Base-by-base conservation (phyloP, 2,888 invertebrate species). In the Andrena haemorrhoa region DNA sequence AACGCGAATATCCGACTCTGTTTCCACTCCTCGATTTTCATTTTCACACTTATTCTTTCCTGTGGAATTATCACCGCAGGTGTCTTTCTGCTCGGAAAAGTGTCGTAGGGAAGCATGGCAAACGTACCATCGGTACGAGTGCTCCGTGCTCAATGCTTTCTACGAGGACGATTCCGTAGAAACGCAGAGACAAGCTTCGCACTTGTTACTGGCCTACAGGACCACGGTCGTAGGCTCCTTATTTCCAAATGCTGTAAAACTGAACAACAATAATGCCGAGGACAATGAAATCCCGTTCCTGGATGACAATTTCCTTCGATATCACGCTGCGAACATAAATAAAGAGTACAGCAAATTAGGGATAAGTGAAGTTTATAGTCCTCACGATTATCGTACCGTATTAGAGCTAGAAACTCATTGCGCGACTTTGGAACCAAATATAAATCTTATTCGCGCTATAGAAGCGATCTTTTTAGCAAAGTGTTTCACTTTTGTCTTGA, bases 381-480 rank as follows among this genome's bases (percentile, higher is more conserved):
- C 92, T 20, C 75, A 86, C n/a, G 90, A 93, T 84, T 94, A 94
- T 73, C 89, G 86, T 20, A 92, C 93, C 4, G 92, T 94, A 41
- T 92, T 91, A 81, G 89, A 90, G 12, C 92, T 94, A 83, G 89
- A 93, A 82, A 93, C 93, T 16, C 93, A 94, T 70, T 91, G 93
- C 20, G 56, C 86, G 2, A 79, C 91, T 12, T 79, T 92, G 6
- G 90, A 92, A 31, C 85, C 89, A 16, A 92, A 87, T 7, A 91
- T 94, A 65, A 92, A 94, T 85, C 89, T 95, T 3, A 91, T 93
- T 74, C 90, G 94, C 8, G 87, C 93, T 2, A 86, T 94, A 31
- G 91, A 93, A 26, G 93, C 94, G 0, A 88, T 94, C 56, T 94
- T 94, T 85, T 87, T 95, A 51, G 89, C 92, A 1, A 93, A 93